Evolutionary conservation across 2,888 invertebrate genomes (phyloP), one percentile per base, ranked within the genome.

Genomic region (Podotricha telesiphe): DNA sequence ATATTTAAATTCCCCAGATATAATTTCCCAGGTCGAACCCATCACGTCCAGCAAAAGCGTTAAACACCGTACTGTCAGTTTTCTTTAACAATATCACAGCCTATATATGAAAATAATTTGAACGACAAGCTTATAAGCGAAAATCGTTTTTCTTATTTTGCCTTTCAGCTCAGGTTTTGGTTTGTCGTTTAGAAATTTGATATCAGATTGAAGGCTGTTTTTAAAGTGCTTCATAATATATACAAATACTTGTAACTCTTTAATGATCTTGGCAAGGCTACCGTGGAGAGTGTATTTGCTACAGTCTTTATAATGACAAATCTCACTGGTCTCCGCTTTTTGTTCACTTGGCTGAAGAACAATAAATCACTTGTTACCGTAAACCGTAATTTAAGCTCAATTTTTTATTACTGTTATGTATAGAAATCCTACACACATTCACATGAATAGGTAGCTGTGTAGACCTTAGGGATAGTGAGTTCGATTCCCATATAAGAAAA

Each of bases 41-140:
- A 4, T 13, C 1, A 42, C 13, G 13, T 42, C 13, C 42, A 4
- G 6, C 28, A 42, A 13, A 13, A 42, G 2, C 13, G 4, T 42
- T 13, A 42, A 42, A 13, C 1, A 42, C 42, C 13, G 13, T 3
- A 13, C 42, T 13, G 2, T 13, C 2, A 42, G 42, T 3, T 53
- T 34, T 1, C n/a, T n/a, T 34, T n/a, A 22, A 59, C 37, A 3
- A 13, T 42, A 20, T 11, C n/a, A 59, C 59, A 59, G 45, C 59
- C 59, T 59, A 45, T 59, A 59, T 59, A 45, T 5, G 22, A n/a
- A 45, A 45, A 22, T 82, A 80, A 80, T 79, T 80, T 74, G 68
- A 66, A 73, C 75, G 75, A 75, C 81, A 83, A 85, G 82, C 85
- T 84, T 79, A 86, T 88, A 88, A 77, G 80, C 81, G 82, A 83